These are phyloP conservation scores for Eudyptes chrysolophus DNA, from an alignment of 2,113 vertebrate species.

Conservation along the genomic window DNA sequence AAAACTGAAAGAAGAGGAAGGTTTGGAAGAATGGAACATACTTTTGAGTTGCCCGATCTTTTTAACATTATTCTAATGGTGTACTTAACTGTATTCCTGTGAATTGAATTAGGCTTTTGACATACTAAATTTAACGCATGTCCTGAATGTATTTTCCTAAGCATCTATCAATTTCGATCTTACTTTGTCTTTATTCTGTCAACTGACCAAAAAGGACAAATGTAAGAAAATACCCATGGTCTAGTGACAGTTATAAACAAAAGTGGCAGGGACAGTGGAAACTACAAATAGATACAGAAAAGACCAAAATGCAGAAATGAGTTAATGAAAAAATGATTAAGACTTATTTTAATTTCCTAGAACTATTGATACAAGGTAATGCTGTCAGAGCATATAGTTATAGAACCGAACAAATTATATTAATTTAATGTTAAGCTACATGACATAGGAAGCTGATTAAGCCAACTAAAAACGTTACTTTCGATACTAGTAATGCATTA, in stretches of 20 bases:
- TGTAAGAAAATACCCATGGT: not conserved
- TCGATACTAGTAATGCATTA: not conserved
- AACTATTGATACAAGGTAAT: not conserved
- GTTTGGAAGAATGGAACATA: not conserved
- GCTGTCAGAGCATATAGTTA: not conserved
- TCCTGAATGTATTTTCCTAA: not conserved
- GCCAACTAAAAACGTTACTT: not conserved
- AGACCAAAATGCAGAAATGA: not conserved
- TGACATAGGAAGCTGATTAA: not conserved
- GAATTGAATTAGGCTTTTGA: not conserved
- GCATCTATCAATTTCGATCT: not conserved
- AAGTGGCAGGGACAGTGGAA: not conserved
- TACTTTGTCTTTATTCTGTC: not conserved
- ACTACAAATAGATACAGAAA: not conserved
- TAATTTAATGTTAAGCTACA: not conserved
- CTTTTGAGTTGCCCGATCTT: not conserved
- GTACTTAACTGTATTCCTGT: not conserved
- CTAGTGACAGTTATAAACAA: not conserved
- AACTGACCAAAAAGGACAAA: not conserved
- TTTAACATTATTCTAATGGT: not conserved
- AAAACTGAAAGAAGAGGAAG: not conserved
- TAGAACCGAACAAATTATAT: rapidly evolving
- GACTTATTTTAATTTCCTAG: not conserved
- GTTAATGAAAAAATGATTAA: not conserved
- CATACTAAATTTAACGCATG: not conserved